Base-by-base conservation (phyloP, 2,797 vertebrate genomes). In the Mus minutoides region DNA sequence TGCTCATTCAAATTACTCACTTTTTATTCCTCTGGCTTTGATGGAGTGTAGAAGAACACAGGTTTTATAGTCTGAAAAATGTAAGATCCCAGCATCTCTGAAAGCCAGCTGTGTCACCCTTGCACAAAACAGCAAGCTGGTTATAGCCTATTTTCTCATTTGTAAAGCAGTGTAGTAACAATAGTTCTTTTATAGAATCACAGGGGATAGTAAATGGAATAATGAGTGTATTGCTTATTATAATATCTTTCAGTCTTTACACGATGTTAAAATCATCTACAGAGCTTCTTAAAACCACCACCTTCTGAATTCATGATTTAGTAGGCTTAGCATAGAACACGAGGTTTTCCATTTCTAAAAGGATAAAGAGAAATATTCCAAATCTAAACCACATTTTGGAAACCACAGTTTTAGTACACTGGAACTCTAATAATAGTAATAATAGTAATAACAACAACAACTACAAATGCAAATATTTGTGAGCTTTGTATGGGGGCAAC, bases 61-160 rank as follows among this genome's bases (percentile, higher is more conserved):
- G 24, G 26, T 13, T 92, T 88, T 94, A 49, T 37, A 56, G 16
- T 79, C 60, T 89, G 43, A 93, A 58, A 96, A 92, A 89, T 69
- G 14, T 89, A 49, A 43, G 3, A 87, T 91, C 17, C 49, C 71
- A 93, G 49, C 29, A 71, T 64, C 54, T 91, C 56, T 37, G 75
- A 43, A 75, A 77, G 49, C 17, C 86, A 94, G 19, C 26, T 92
- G 3, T 29, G 26, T 73, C 62, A 94, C 84, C 21, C 34, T 0
- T 90, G 21, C 85, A 84, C 22, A 91, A 88, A 95, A 92, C n/a
- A 78, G 54, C 49, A 43, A 83, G 69, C 0, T 40, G 60, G 5
- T 52, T 94, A 86, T 37, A 83, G 31, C 37, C 37, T 54, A 6
- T 91, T 93, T 93, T 87, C 62, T 96, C 49, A 78, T 77, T 96